phyloP scores from a whole-genome alignment of 1,140 invertebrate genomes.

The Zaprionus gabonicus region DNA sequence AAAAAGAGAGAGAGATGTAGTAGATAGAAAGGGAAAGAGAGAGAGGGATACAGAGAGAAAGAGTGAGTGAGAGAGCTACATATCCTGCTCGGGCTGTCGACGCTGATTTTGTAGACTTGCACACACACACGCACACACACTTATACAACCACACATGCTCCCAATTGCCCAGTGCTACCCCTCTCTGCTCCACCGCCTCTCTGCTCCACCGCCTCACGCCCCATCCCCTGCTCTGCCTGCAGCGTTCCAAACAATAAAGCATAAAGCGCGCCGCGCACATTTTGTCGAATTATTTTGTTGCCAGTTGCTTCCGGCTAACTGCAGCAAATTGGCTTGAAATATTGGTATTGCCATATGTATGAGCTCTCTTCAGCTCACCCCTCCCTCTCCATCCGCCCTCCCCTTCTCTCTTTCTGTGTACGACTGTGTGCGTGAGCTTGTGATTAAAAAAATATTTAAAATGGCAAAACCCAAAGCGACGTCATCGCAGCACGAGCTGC shows the following conservation, averaged over 20 bases:
- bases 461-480: conserved; percentile 78
- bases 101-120: conserved; percentile 62
- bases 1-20: neutral
- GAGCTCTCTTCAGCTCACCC: conserved; percentile 31
- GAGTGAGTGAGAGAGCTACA: conserved; percentile 20
- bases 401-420: neutral
- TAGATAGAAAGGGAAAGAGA: neutral
- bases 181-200: neutral
- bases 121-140: conserved; percentile 9
- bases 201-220: neutral
- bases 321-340: conserved; percentile 83
- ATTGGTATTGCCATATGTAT: conserved; percentile 82
- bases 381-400: neutral
- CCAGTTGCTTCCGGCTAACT: conserved; percentile 79
- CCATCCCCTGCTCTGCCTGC: conserved; percentile 25
- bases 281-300: conserved; percentile 83
- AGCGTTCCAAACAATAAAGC: conserved; percentile 79
- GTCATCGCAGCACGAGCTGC: conserved; percentile 45
- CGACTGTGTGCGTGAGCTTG: conserved; percentile 71
- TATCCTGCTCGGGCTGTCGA: conserved; percentile 49
- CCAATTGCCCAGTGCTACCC: conserved; percentile 28
- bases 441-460: conserved; percentile 83
- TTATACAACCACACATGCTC: conserved; percentile 17
- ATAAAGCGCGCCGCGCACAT: conserved; percentile 82
- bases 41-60: conserved; percentile 11